Evolutionary conservation across 2,113 vertebrate genomes (phyloP).

Genomic region (Pseudorasbora parva): DNA sequence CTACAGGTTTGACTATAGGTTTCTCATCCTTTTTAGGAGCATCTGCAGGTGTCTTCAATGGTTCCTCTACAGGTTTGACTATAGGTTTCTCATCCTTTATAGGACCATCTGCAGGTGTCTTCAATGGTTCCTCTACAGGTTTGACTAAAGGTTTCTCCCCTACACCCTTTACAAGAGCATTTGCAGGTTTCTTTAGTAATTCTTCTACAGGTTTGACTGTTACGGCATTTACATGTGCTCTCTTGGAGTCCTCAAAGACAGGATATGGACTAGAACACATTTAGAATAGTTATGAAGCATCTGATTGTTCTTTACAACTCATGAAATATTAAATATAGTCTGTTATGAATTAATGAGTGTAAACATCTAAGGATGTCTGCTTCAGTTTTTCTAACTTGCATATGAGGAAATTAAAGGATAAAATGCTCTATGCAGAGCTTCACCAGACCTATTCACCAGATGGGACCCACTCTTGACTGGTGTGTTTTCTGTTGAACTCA

Average conservation of each 20-base stretch:
- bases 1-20: neutral
- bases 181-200: neutral
- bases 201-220: neutral
- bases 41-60: neutral
- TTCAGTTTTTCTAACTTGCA: neutral
- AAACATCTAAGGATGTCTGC: neutral
- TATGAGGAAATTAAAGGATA: neutral
- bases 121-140: neutral
- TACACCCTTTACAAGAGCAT: too few species aligned
- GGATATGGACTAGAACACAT: neutral
- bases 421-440: neutral
- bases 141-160: neutral
- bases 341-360: neutral
- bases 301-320: neutral
- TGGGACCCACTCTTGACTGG: neutral
- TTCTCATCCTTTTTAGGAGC: neutral
- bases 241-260: neutral
- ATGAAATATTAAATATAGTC: neutral
- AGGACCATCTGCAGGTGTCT: neutral
- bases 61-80: neutral
- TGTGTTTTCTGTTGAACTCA: conserved; percentile 14
- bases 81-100: neutral
- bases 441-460: conserved; percentile 12
- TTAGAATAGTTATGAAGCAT: conserved; percentile 2
- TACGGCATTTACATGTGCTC: neutral